Percentiles rank a stretch among this genome's conserved stretches.
Conservation (phyloP, 2,113 vertebrate species). For the Bubo bubo region DNA sequence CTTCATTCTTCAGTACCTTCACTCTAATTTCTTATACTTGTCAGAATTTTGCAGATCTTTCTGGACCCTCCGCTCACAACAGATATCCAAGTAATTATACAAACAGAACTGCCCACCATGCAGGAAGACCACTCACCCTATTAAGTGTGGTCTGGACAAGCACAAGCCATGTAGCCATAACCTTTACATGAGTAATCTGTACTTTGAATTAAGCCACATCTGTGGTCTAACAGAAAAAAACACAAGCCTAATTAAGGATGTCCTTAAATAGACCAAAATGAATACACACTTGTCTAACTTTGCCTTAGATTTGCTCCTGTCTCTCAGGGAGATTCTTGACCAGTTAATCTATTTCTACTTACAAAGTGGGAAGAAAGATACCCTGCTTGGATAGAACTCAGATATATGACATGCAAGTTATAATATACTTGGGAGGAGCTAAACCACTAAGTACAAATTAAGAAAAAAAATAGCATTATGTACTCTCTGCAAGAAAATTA, state of each 20-base stretch:
- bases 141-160: not conserved
- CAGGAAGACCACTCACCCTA: not conserved
- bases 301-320: not conserved
- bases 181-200: not conserved
- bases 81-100: not conserved
- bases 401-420: not conserved
- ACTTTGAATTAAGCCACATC: not conserved
- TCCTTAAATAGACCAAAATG: not conserved
- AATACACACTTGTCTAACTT: not conserved
- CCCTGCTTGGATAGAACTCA: not conserved
- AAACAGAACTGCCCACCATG: not conserved
- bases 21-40: not conserved
- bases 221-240: not conserved
- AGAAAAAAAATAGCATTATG: not conserved
- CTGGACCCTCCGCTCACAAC: not conserved
- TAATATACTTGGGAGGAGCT: not conserved
- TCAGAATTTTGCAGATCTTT: not conserved
- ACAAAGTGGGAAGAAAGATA: not conserved
- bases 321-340: not conserved
- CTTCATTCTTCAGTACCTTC: not conserved
- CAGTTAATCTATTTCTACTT: not conserved
- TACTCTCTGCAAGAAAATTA: not conserved
- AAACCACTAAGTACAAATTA: not conserved
- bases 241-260: not conserved
- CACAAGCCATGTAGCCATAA: not conserved